These are phyloP conservation scores for Valencia hispanica DNA, from an alignment of 2,797 vertebrate genomes.

Conservation along the genomic window DNA sequence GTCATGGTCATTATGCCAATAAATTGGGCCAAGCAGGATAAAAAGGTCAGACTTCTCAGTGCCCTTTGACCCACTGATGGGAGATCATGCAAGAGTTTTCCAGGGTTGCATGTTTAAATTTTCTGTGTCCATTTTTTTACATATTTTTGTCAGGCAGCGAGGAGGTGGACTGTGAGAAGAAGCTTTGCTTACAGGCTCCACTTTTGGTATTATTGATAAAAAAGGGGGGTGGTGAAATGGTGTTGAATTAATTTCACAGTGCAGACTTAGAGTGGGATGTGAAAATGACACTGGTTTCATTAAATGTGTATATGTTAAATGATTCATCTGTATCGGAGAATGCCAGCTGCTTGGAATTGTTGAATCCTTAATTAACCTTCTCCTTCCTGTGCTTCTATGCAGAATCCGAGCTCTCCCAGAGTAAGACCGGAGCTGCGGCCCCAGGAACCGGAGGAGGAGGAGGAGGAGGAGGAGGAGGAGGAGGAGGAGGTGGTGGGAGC, in stretches of 20 bases:
- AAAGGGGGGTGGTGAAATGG: constrained; percentile 44
- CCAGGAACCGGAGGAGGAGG: constrained; percentile 63
- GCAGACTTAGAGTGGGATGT: constrained; percentile 78
- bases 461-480: constrained; percentile 52
- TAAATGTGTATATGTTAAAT: constrained; percentile 68
- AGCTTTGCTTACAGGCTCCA: constrained; percentile 55
- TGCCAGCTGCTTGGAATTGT: constrained; percentile 55
- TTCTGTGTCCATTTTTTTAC: constrained; percentile 31
- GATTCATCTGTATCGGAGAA: constrained; percentile 54
- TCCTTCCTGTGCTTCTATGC: constrained; percentile 56
- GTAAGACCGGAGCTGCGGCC: constrained; percentile 78
- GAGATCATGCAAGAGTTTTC: constrained; percentile 49
- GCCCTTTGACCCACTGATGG: constrained; percentile 68
- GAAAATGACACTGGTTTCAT: constrained; percentile 75
- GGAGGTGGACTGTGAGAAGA: constrained; percentile 57
- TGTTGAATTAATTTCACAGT: constrained; percentile 74
- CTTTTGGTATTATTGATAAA: constrained; percentile 42
- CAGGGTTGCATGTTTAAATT: constrained; percentile 41
- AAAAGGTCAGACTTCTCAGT: constrained; percentile 64
- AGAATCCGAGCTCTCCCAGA: constrained; percentile 91
- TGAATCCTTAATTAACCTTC: constrained; percentile 60
- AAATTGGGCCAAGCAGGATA: constrained; percentile 79
- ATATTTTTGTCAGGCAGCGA: constrained; percentile 43
- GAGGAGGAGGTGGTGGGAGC: constrained; percentile 59
- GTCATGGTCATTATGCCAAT: constrained; percentile 72